Evolutionary conservation across 1,140 invertebrate genomes (phyloP).

Genomic region (Platyscapa corneri): DNA sequence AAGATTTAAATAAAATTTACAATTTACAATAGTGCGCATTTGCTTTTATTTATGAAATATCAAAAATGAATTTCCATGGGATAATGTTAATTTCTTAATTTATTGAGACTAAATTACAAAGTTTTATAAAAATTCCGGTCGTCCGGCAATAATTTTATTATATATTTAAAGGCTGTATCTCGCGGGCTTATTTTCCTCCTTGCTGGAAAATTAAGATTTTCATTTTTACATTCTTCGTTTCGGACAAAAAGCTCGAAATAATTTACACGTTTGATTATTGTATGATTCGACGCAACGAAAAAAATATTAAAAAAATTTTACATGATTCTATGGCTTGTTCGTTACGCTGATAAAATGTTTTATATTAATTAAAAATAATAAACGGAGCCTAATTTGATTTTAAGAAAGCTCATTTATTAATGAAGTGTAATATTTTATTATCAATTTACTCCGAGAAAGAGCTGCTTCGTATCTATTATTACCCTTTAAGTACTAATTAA

Average conservation of each 20-base stretch:
- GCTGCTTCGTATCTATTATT: neutral
- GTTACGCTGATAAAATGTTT: slow-evolving; percentile 3
- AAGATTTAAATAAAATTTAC: neutral
- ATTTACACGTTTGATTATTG: slow-evolving; percentile 2
- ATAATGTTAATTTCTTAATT: neutral
- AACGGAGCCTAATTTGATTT: neutral
- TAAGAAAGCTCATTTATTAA: neutral
- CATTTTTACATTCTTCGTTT: neutral
- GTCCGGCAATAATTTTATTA: neutral
- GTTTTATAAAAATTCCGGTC: neutral
- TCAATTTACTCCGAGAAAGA: neutral
- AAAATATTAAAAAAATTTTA: neutral
- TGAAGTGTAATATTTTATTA: neutral
- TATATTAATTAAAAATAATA: neutral
- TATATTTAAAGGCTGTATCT: neutral
- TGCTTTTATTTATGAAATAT: neutral
- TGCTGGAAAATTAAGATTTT: neutral
- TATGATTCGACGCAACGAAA: neutral
- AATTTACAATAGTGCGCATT: neutral
- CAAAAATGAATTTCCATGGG: too few species aligned
- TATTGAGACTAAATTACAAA: neutral
- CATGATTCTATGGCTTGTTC: neutral
- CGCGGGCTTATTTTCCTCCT: neutral
- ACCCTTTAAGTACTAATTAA: neutral
- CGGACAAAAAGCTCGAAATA: neutral